A percentile compares a stretch with the other conserved stretches of the same genome.
Evolutionary conservation across 1,140 invertebrate genomes (phyloP).

Genomic region (Drosophila neocordata): DNA sequence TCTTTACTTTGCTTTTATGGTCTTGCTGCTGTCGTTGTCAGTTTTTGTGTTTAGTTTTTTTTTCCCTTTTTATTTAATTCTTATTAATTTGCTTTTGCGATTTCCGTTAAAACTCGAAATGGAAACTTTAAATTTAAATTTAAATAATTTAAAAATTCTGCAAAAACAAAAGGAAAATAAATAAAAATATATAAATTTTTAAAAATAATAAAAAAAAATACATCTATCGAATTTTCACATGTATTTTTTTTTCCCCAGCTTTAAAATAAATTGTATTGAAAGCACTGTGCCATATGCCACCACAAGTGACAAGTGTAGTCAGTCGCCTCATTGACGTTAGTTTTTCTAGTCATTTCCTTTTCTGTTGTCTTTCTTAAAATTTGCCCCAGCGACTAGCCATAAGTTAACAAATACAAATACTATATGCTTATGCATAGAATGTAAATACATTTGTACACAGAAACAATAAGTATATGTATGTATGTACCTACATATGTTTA

Average conservation of each 20-base stretch:
- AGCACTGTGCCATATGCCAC: background rate
- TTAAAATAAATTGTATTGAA: background rate
- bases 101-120: background rate
- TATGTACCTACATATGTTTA: background rate
- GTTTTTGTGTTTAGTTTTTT: background rate
- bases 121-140: no score
- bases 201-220: no score
- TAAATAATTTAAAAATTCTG: background rate
- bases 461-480: slow-evolving; percentile 8
- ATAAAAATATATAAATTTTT: no score
- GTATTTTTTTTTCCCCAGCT: background rate
- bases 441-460: background rate
- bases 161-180: background rate
- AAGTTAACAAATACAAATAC: slow-evolving; percentile 11
- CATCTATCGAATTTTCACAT: no score
- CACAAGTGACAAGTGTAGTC: background rate
- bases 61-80: background rate
- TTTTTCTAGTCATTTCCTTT: slow-evolving; percentile 1
- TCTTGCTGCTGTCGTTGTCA: background rate
- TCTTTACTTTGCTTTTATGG: background rate
- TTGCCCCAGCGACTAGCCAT: background rate
- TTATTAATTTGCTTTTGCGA: background rate
- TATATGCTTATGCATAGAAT: background rate
- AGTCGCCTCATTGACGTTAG: background rate
- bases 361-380: background rate